Base-by-base conservation (phyloP, 2,113 vertebrate species). In the Paralichthys olivaceus region DNA sequence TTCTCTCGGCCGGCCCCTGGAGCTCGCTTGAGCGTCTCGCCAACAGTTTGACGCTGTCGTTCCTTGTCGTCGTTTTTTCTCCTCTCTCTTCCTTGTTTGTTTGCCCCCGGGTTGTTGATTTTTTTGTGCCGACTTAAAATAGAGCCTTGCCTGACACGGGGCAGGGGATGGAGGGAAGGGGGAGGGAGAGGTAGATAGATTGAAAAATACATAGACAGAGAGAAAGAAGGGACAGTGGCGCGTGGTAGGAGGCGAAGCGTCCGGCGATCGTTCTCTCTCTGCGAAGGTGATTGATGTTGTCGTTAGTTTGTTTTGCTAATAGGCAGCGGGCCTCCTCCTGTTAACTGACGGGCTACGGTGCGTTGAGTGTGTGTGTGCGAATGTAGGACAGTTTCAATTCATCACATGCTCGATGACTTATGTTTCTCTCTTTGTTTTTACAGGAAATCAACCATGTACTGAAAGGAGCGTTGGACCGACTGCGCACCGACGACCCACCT, bases 261-360 rank as follows among this genome's bases (percentile, higher is more conserved):
- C 72, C 75, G 19, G 77, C 68, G 17, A 40, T 56, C 55, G 29
- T n/a, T 59, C 77, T 67, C 76, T 66, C 73, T 68, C 43, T 34
- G 4, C 32, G 28, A 55, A 87, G 87, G 86, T 93, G 90, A 93
- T 87, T 85, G 90, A 88, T 83, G 77, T 53, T 7, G 60, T 53
- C 49, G 22, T 55, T 47, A 17, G 62, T 58, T 79, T 40, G 71
- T 54, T 80, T 70, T 28, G 1, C 58, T 86, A 80, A 87, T 79
- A 85, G 58, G 43, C 17, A 51, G 19, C 40, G 2, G 84, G 77
- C 81, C 87, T 85, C 69, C 23, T 60, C 20, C 2, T 22, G 19
- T 14, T 28, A 11, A 1, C 56, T 2, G 15, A 47, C 55, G 9
- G 19, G 51, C 55, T 65, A 1, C 43, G 60, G 43, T 49, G 66